Conservation (phyloP, 2,888 invertebrate species). For the Aphodius granarius region DNA sequence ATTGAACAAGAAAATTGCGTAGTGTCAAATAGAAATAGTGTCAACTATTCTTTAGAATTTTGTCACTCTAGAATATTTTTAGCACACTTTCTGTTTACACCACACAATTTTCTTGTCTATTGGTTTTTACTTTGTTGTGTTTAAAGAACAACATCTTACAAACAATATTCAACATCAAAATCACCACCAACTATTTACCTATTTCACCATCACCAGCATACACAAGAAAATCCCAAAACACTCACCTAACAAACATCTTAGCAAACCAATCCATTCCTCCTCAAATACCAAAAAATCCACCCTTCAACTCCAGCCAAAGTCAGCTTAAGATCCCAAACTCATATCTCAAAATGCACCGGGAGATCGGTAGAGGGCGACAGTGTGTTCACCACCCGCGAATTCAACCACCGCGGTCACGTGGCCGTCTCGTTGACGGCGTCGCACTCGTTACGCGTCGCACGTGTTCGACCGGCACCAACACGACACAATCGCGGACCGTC, state of each 20-base stretch:
- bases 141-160: no score
- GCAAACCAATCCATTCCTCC: neutral
- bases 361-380: neutral
- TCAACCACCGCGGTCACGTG: neutral
- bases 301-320: neutral
- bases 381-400: neutral
- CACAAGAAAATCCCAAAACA: neutral
- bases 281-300: neutral
- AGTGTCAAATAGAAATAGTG: no score
- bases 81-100: no score
- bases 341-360: neutral
- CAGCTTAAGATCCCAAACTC: neutral
- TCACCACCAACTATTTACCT: no score
- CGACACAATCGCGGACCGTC: constrained; percentile 46
- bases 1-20: no score
- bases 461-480: constrained; percentile 29
- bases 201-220: neutral
- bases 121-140: no score
- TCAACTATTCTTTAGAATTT: no score
- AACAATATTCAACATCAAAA: no score
- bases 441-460: neutral
- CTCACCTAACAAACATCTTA: neutral
- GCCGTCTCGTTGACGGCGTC: neutral
- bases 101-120: no score
- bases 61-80: no score